phyloP scores from a whole-genome alignment of 2,113 vertebrate genomes.

The Onychostruthus taczanowskii region DNA sequence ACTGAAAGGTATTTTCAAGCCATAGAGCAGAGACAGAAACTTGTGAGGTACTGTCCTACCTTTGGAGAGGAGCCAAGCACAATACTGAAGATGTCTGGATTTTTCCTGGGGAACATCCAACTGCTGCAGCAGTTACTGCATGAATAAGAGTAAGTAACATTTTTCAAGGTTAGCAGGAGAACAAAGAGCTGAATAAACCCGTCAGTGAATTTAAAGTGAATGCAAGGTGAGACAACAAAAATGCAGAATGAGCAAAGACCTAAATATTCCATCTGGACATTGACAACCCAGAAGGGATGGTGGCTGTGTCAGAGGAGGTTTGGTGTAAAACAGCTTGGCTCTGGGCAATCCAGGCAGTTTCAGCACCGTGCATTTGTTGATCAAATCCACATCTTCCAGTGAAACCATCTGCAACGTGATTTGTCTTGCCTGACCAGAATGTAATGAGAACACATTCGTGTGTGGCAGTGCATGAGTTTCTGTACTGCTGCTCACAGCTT shows the following conservation, averaged over 20 bases:
- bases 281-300: background rate
- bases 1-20: background rate
- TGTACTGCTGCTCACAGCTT: background rate
- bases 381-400: background rate
- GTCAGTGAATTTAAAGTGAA: background rate
- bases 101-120: background rate
- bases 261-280: background rate
- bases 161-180: background rate
- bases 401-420: slow-evolving; percentile 20
- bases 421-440: slow-evolving; percentile 13
- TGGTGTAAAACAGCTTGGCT: background rate
- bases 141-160: background rate
- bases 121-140: background rate
- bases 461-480: background rate
- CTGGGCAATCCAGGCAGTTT: background rate
- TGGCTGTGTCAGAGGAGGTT: background rate
- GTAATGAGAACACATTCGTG: background rate
- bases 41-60: background rate
- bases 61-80: background rate
- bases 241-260: background rate
- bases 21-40: background rate
- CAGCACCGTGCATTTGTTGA: background rate
- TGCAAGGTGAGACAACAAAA: background rate
- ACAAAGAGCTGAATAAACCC: background rate
- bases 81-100: background rate